Percentiles rank a stretch among this genome's conserved stretches.
These are phyloP conservation scores for Propithecus perrieri DNA, from an alignment of 2,797 vertebrate genomes.

Conservation along the genomic window DNA sequence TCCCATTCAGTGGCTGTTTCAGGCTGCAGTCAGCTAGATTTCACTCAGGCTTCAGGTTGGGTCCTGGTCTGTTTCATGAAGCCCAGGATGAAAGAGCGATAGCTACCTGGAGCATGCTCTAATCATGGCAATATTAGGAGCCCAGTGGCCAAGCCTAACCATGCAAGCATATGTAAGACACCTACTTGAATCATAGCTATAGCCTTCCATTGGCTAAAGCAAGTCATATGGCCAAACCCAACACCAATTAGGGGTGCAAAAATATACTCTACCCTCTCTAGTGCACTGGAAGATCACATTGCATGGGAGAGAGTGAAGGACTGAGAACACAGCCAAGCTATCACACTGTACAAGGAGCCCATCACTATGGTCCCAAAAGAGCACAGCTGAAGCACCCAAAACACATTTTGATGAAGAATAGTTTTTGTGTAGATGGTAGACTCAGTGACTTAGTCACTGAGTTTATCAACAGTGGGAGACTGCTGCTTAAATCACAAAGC, in stretches of 20 bases:
- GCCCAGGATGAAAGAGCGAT: background rate
- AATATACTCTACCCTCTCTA: background rate
- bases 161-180: background rate
- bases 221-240: background rate
- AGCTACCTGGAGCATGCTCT: background rate
- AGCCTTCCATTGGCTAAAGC: background rate
- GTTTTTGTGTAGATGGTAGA: background rate
- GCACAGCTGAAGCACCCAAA: background rate
- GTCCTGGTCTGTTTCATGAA: background rate
- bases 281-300: background rate
- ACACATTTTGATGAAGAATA: background rate
- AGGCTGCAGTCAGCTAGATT: background rate
- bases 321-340: background rate
- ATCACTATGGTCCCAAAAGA: background rate
- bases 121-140: background rate
- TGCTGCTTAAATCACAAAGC: constrained; percentile 11
- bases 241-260: background rate
- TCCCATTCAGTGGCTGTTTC: background rate
- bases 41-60: background rate
- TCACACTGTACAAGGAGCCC: background rate
- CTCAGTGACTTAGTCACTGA: background rate
- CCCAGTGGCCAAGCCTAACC: background rate
- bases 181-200: background rate
- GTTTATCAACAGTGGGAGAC: background rate
- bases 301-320: background rate